phyloP scores from a whole-genome alignment of 2,888 invertebrate genomes.

The Neelides folsomi region DNA sequence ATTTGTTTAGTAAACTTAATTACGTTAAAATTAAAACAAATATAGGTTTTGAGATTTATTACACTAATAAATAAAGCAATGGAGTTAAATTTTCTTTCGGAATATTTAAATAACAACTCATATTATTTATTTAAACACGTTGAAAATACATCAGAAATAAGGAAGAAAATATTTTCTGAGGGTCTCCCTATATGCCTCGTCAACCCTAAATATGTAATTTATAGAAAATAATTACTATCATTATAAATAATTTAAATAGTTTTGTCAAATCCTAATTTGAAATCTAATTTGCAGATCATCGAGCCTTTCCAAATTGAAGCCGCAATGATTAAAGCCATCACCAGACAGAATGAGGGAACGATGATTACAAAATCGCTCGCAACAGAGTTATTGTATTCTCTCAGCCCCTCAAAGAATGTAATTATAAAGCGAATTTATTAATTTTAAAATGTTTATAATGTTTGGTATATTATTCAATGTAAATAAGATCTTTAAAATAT shows the following conservation, averaged over 20 bases:
- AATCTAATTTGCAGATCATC: slow-evolving; percentile 15
- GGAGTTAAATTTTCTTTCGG: no score
- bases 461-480: no score
- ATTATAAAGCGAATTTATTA: not conserved
- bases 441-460: not conserved
- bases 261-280: not conserved
- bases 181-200: slow-evolving; percentile 24
- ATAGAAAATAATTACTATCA: no score
- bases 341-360: slow-evolving; percentile 22
- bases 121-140: slow-evolving; percentile 20
- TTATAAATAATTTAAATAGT: slow-evolving; percentile 1
- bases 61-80: no score
- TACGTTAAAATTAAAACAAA: no score
- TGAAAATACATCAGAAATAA: slow-evolving; percentile 19
- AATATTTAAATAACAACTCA: no score
- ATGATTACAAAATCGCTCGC: slow-evolving; percentile 29
- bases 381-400: slow-evolving; percentile 28
- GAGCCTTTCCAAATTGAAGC: slow-evolving; percentile 27
- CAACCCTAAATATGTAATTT: slow-evolving; percentile 25
- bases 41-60: no score
- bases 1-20: no score
- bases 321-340: slow-evolving; percentile 27
- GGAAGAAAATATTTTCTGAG: slow-evolving; percentile 21
- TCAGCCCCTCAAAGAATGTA: slow-evolving; percentile 30
- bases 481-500: no score